Base-by-base conservation (phyloP, 1,140 invertebrate genomes). In the Drosophila novamexicana region DNA sequence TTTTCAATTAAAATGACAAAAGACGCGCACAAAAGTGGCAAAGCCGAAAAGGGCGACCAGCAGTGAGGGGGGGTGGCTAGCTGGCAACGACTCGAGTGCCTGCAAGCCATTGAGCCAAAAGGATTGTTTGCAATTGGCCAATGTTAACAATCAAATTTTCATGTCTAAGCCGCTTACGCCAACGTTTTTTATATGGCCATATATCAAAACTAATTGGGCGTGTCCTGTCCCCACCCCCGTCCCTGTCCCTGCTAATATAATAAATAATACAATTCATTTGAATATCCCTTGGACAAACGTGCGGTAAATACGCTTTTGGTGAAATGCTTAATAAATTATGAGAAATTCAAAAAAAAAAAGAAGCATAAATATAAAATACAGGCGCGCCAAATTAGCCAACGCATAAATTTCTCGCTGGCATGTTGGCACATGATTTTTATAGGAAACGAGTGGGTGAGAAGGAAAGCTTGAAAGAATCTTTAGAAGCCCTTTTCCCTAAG, bases 1-100 rank as follows among this genome's bases (percentile, higher is more conserved):
- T 75, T 85, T 85, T 85, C 81, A 85, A 85, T 85, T 85, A 85
- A 85, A 85, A 85, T 85, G 59, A 85, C 77, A 85, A 85, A 72
- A 69, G 77, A 63, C 34, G 18, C 9, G 34, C 44, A 69, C 16
- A 12, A 61, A 29, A 57, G 29, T 6, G 49, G 8, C 12, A 40
- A 14, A 1, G 9, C 14, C 10, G 10, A 14, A 22, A 56, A 16
- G 8, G 14, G n/a, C 16, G 32, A 34, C 2, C 2, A 32, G 42
- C 22, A 29, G 22, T 29, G n/a, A n/a, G 22, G 22, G 4, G 22
- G 22, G 4, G 22, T 6, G 22, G 22, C 22, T 29, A 29, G 5
- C 22, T 29, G 22, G 5, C 22, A 29, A 5, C 4, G 22, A 29
- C 22, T 29, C 0, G 22, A 63, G 14, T 39, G 37, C 29, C 29